Evolutionary conservation across 2,888 invertebrate genomes (phyloP).

Genomic region (Drosophila mimetica): DNA sequence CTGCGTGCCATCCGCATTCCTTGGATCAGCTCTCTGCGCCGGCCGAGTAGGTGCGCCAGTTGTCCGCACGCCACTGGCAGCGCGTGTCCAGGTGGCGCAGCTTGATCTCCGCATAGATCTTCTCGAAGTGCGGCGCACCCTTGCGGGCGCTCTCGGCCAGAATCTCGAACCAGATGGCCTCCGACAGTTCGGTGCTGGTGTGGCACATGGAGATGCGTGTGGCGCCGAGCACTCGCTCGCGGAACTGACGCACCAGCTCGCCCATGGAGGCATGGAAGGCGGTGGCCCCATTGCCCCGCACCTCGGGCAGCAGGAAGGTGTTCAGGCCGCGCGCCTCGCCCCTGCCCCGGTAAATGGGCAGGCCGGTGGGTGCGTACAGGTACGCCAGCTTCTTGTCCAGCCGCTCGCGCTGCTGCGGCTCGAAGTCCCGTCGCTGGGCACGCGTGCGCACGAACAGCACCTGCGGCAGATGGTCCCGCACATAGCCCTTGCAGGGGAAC

Average conservation of each 20-base stretch:
- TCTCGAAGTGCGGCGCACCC: conserved; percentile 51
- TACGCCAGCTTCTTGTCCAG: conserved; percentile 70
- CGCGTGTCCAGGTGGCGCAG: conserved; percentile 53
- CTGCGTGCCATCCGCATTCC: neutral
- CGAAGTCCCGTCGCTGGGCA: conserved; percentile 90
- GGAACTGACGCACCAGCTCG: conserved; percentile 56
- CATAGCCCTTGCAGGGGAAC: conserved; percentile 81
- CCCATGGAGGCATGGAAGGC: conserved; percentile 43
- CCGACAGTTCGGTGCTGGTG: conserved; percentile 53
- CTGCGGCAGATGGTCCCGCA: conserved; percentile 91
- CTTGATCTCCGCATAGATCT: conserved; percentile 57
- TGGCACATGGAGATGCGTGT: conserved; percentile 49
- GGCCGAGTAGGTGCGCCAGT: conserved; percentile 42
- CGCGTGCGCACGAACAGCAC: conserved; percentile 93
- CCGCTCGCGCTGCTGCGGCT: conserved; percentile 84
- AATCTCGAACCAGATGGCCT: conserved; percentile 60
- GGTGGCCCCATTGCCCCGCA: conserved; percentile 42
- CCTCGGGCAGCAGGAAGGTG: conserved; percentile 49
- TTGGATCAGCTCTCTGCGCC: conserved; percentile 7
- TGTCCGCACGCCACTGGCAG: conserved; percentile 49
- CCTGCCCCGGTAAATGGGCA: conserved; percentile 62
- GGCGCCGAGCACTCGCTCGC: conserved; percentile 54
- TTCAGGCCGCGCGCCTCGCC: conserved; percentile 53
- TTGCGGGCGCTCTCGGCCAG: conserved; percentile 44
- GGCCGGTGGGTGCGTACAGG: conserved; percentile 74